These are phyloP conservation scores for Archaeoteleia sp. DNA, from an alignment of 2,888 invertebrate genomes.

Conservation along the genomic window DNA sequence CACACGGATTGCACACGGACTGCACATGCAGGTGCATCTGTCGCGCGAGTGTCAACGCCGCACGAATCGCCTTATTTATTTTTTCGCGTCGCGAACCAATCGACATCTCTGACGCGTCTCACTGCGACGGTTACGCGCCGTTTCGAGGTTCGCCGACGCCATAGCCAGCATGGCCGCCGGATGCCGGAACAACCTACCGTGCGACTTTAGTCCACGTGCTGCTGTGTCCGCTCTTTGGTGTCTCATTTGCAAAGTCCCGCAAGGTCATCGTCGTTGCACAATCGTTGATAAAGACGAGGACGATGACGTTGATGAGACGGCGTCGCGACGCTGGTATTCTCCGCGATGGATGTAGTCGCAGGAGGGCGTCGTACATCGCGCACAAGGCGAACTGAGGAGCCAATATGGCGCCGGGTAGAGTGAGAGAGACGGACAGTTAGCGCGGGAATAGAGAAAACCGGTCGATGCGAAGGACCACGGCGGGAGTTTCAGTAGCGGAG, in stretches of 20 bases:
- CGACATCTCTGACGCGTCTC: neutral
- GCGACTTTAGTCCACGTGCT: slow-evolving; percentile 5
- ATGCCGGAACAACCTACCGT: slow-evolving; percentile 40
- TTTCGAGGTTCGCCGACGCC: slow-evolving; percentile 5
- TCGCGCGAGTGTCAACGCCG: slow-evolving; percentile 27
- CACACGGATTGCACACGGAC: slow-evolving; percentile 53
- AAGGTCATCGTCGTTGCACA: slow-evolving; percentile 13
- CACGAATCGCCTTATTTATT: neutral
- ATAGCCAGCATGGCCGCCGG: slow-evolving; percentile 52
- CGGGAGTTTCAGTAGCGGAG: slow-evolving; percentile 22
- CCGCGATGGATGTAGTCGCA: slow-evolving; percentile 28
- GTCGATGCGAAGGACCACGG: slow-evolving; percentile 60
- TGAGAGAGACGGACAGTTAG: too few species aligned
- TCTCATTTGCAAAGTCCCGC: slow-evolving; percentile 15
- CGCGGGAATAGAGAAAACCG: slow-evolving; percentile 57
- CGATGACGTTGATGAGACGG: slow-evolving; percentile 3
- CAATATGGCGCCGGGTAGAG: slow-evolving; percentile 62
- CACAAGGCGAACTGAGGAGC: slow-evolving; percentile 56
- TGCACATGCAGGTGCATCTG: slow-evolving; percentile 58
- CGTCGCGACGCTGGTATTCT: neutral
- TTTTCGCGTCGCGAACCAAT: slow-evolving; percentile 7
- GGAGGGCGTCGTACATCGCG: slow-evolving; percentile 55
- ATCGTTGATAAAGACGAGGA: slow-evolving; percentile 6
- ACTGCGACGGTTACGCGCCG: slow-evolving; percentile 2
- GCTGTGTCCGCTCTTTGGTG: slow-evolving; percentile 5